A percentile compares a stretch with the other conserved stretches of the same genome.
Conservation (phyloP, 2,113 vertebrate species). For the Prochilodus magdalenae region DNA sequence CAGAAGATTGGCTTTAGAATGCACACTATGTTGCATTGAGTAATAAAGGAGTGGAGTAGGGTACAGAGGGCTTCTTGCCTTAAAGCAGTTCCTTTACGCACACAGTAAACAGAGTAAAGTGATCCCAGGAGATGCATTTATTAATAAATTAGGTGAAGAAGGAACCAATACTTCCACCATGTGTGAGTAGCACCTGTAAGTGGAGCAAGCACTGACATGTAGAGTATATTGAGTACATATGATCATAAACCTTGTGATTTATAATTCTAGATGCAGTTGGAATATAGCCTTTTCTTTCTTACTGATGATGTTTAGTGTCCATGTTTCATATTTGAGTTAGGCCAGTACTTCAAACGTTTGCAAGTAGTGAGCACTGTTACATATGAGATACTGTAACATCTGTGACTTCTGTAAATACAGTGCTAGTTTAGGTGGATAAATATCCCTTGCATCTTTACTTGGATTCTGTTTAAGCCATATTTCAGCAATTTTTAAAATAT, state of each 20-base stretch:
- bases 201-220: background rate
- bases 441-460: too few species aligned
- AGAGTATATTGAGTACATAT: background rate
- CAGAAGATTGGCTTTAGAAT: conserved; percentile 43
- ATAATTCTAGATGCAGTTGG: background rate
- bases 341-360: too few species aligned
- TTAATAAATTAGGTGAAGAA: background rate
- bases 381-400: too few species aligned
- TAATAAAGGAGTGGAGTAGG: background rate
- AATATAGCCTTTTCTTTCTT: background rate
- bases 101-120: background rate
- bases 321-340: too few species aligned
- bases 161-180: background rate
- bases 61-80: background rate
- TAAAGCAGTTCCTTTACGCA: background rate
- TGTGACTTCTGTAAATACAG: too few species aligned
- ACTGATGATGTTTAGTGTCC: too few species aligned
- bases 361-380: too few species aligned
- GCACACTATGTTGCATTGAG: background rate
- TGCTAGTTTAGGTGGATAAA: too few species aligned
- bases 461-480: too few species aligned
- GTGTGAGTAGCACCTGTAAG: too few species aligned
- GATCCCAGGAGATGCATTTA: background rate
- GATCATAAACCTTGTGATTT: too few species aligned
- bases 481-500: too few species aligned